Evolutionary conservation across 2,888 invertebrate species (phyloP).

Genomic region (Apodemia duryi): DNA sequence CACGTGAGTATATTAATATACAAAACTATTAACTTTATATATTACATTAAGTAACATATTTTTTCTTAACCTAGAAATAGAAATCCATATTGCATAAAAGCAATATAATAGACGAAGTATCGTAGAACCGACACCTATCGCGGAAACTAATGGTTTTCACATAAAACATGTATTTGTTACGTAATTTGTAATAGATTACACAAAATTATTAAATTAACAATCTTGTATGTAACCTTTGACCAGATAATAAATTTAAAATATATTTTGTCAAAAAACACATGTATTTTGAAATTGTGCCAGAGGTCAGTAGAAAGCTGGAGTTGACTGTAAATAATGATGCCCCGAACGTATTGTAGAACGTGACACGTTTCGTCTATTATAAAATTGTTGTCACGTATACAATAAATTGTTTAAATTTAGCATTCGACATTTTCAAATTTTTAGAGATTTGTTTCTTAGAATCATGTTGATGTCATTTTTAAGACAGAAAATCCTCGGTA

Average conservation of each 20-base stretch:
- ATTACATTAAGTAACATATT: too few species aligned
- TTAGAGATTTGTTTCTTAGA: background rate
- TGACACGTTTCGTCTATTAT: conserved; percentile 30
- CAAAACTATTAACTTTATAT: too few species aligned
- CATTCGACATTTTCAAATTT: background rate
- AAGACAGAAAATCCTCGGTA: background rate
- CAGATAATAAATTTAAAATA: conserved; percentile 46
- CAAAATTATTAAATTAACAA: conserved; percentile 29
- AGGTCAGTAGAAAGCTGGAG: conserved; percentile 71
- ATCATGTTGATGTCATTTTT: background rate
- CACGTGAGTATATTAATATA: too few species aligned
- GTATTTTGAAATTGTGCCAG: conserved; percentile 58
- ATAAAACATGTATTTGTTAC: conserved; percentile 22
- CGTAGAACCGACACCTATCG: background rate
- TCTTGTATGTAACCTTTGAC: conserved; percentile 46
- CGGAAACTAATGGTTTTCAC: conserved; percentile 2
- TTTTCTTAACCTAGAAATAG: background rate
- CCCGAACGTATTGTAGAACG: conserved; percentile 32
- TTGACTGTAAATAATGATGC: conserved; percentile 34
- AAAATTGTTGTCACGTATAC: conserved; percentile 33
- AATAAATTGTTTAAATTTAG: conserved; percentile 5
- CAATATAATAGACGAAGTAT: background rate
- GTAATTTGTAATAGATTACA: conserved; percentile 30
- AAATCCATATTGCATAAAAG: background rate
- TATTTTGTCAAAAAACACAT: conserved; percentile 47